These are phyloP conservation scores for Entelurus aequoreus DNA, from an alignment of 2,113 vertebrate genomes.

Conservation along the genomic window DNA sequence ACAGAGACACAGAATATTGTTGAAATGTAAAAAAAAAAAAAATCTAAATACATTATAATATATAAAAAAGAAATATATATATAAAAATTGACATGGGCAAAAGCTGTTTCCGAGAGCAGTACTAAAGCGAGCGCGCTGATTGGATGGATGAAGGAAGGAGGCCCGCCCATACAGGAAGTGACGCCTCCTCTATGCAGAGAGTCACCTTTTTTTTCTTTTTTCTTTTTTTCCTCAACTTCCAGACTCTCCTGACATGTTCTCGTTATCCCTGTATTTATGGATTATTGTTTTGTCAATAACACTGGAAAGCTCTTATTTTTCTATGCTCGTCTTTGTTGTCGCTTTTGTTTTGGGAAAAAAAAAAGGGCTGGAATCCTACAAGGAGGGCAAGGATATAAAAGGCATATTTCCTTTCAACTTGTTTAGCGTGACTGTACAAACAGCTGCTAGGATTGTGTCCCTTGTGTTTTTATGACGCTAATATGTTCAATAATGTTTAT, in stretches of 20 bases:
- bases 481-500: no score
- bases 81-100: conserved; percentile 70
- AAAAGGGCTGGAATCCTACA: conserved; percentile 69
- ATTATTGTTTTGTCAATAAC: conserved; percentile 47
- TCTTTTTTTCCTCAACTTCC: conserved; percentile 41
- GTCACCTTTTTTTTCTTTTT: conserved; percentile 40
- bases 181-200: conserved; percentile 55
- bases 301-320: conserved; percentile 61
- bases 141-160: conserved; percentile 39
- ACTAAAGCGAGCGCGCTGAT: conserved; percentile 61
- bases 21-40: conserved; percentile 59
- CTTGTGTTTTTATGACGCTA: background rate
- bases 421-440: conserved; percentile 17
- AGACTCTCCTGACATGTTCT: conserved; percentile 45
- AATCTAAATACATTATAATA: conserved; percentile 63
- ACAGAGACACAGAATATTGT: conserved; percentile 35
- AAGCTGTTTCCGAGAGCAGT: conserved; percentile 80
- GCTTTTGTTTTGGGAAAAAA: conserved; percentile 41
- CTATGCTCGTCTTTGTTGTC: conserved; percentile 63
- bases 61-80: conserved; percentile 43
- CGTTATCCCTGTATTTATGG: conserved; percentile 38
- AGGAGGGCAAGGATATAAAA: conserved; percentile 56
- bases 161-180: conserved; percentile 32
- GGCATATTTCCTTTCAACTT: conserved; percentile 30
- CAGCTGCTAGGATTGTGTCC: conserved; percentile 12